Percentiles rank a stretch among this genome's conserved stretches.
Evolutionary conservation across 2,888 invertebrate species (phyloP).

Genomic region (Tachina lurida): DNA sequence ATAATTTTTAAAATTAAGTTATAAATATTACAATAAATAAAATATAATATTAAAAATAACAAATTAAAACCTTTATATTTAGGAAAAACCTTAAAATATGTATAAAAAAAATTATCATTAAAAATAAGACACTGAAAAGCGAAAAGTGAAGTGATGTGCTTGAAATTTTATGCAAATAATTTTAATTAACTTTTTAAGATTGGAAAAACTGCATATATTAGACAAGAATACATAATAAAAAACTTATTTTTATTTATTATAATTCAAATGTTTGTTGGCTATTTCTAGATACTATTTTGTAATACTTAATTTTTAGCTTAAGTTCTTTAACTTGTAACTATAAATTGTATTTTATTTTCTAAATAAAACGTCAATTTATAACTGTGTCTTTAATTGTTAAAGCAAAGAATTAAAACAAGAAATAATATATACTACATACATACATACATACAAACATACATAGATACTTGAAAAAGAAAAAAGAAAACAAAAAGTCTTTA

Average conservation of each 20-base stretch:
- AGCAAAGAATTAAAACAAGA: slow-evolving; percentile 8
- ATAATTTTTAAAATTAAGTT: slow-evolving; percentile 40
- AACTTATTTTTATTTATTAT: slow-evolving; percentile 10
- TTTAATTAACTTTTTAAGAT: no score
- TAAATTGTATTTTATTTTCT: slow-evolving; percentile 28
- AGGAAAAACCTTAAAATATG: background rate
- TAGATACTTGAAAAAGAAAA: background rate
- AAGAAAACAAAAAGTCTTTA: slow-evolving; percentile 26
- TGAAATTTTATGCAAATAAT: background rate
- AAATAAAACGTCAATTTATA: slow-evolving; percentile 68
- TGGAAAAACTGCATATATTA: slow-evolving; percentile 1
- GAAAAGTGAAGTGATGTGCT: slow-evolving; percentile 39
- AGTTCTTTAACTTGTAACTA: slow-evolving; percentile 13
- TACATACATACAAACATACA: slow-evolving; percentile 21
- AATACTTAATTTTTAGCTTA: background rate
- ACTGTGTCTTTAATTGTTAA: slow-evolving; percentile 68
- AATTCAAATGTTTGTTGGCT: slow-evolving; percentile 28
- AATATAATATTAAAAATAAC: slow-evolving; percentile 10
- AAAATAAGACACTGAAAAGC: background rate
- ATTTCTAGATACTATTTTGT: slow-evolving; percentile 9
- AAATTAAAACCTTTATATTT: slow-evolving; percentile 42
- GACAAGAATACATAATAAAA: slow-evolving; percentile 18
- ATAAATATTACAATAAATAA: slow-evolving; percentile 15
- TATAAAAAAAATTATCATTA: background rate
- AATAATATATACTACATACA: slow-evolving; percentile 10